Base-by-base conservation (phyloP, 2,113 vertebrate genomes). In the Phocoena phocoena region DNA sequence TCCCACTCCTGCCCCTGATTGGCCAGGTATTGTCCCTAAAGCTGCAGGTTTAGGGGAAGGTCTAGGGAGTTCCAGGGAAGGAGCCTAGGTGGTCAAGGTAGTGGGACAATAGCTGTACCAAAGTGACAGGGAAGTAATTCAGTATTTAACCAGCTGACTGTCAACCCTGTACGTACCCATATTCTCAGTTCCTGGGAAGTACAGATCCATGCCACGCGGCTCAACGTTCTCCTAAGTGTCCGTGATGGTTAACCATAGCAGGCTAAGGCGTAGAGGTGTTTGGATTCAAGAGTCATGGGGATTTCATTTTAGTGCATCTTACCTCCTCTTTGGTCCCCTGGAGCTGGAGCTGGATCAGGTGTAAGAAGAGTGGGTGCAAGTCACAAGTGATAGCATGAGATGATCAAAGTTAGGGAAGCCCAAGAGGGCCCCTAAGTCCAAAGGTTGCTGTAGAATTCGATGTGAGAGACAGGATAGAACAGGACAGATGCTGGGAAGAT, bases 1-100 rank as follows among this genome's bases (percentile, higher is more conserved):
- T 0, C 6, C 5, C 26, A 3, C 14, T 6, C 25, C n/a, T 4
- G 9, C 9, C 15, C 18, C 25, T 26, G 31, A n/a, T 7, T 91
- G 71, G 73, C 5, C 82, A 82, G 71, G 38, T 41, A 11, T 26
- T 55, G 38, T 1, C 65, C 58, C 41, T 41, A 20, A 38, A 79
- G 13, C 44, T 81, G 14, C 31, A 90, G 55, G 74, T 58, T 74
- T 68, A 90, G 25, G 62, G 36, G n/a, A 60, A 17, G 21, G 31
- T 53, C 82, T 18, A 60, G n/a, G 21, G 63, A 36, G 6, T 55
- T 80, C 88, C 25, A 63, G 36, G 18, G n/a, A 65, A 79, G 63
- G 28, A 1, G 9, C 44, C 28, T n/a, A 20, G 10, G 60, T 71
- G n/a, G 60, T 86, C 63, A 12, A 23, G 5, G 25, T 41, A 15